A percentile compares a stretch with the other conserved stretches of the same genome.
Conservation (phyloP, 2,888 invertebrate species). For the Epirrita christyi region DNA sequence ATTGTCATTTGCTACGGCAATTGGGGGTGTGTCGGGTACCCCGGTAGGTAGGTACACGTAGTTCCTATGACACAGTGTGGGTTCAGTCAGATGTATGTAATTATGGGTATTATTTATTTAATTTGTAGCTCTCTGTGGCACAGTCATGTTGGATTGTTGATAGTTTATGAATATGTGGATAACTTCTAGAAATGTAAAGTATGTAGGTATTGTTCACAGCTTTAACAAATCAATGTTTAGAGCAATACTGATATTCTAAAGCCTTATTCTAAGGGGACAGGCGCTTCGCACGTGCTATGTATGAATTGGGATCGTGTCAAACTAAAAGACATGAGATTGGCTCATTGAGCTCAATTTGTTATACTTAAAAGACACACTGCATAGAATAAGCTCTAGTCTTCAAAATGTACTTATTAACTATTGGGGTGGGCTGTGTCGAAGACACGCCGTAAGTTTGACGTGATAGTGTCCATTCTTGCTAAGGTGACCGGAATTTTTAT, state of each 20-base stretch:
- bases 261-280: slow-evolving; percentile 45
- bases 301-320: background rate
- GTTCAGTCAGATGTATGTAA: no score
- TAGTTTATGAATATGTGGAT: slow-evolving; percentile 40
- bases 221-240: slow-evolving; percentile 54
- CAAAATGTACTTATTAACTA: background rate
- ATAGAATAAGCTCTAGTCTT: background rate
- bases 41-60: no score
- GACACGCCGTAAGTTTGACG: background rate
- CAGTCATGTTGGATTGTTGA: slow-evolving; percentile 42
- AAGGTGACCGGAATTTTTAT: no score
- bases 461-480: background rate
- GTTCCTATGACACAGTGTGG: no score
- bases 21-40: no score
- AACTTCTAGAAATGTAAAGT: slow-evolving; percentile 41
- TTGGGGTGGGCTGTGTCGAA: background rate
- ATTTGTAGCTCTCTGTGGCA: slow-evolving; percentile 28
- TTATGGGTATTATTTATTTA: no score
- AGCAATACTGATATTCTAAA: slow-evolving; percentile 57
- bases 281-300: slow-evolving; percentile 14
- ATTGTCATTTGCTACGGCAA: no score
- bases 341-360: background rate
- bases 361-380: background rate
- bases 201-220: slow-evolving; percentile 54
- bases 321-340: slow-evolving; percentile 3